Evolutionary conservation across 1,140 invertebrate genomes (phyloP).

Genomic region (Leptopilina clavipes): DNA sequence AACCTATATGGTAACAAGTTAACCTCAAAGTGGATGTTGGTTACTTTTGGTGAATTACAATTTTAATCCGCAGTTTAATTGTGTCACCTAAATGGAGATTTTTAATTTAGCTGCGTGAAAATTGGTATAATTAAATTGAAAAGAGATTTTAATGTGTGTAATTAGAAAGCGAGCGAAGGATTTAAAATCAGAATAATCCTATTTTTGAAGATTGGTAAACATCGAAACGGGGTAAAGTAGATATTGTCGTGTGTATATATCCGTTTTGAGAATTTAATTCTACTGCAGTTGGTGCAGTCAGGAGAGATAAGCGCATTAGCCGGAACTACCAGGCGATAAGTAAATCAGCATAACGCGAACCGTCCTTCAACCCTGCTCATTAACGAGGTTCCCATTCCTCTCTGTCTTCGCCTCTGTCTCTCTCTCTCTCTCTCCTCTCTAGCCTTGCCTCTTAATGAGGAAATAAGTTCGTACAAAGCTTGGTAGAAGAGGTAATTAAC

Average conservation of each 20-base stretch:
- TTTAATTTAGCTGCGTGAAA: no score
- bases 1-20: no score
- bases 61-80: no score
- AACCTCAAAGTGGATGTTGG: no score
- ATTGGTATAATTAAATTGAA: no score
- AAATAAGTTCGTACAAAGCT: conserved; percentile 51
- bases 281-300: conserved; percentile 37
- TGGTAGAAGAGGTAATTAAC: conserved; percentile 47
- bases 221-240: not conserved
- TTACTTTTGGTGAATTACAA: no score
- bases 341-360: conserved; percentile 50
- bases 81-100: no score
- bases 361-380: conserved; percentile 46
- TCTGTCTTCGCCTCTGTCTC: not conserved
- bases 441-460: conserved; percentile 42
- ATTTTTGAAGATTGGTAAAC: not conserved
- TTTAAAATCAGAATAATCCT: no score
- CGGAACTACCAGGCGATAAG: conserved; percentile 43
- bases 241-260: conserved; percentile 13
- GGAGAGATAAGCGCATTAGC: conserved; percentile 45
- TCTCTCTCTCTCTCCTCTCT: not conserved
- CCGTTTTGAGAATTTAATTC: conserved; percentile 20
- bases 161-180: not conserved
- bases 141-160: no score
- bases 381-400: conserved; percentile 47